phyloP scores from a whole-genome alignment of 2,797 vertebrate species.

The Etheostoma nigrum region DNA sequence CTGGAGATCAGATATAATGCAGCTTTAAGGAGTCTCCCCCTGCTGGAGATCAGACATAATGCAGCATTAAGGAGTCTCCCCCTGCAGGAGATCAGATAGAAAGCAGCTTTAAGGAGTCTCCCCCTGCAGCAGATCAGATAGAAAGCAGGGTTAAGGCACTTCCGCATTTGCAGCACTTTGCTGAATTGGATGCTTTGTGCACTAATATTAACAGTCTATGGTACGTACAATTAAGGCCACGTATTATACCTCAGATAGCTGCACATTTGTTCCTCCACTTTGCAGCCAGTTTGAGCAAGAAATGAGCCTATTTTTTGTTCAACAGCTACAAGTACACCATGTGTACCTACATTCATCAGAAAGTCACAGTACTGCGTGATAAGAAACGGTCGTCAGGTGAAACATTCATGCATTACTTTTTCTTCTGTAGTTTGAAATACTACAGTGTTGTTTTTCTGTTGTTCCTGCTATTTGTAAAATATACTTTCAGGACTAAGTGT shows the following conservation, averaged over 20 bases:
- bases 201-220: too few relatives aligned
- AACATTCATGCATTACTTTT: background rate
- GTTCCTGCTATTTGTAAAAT: conserved; percentile 10
- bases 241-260: conserved; percentile 1
- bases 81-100: too few relatives aligned
- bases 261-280: background rate
- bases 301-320: background rate
- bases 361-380: background rate
- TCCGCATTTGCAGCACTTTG: too few relatives aligned
- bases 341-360: background rate
- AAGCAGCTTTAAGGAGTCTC: too few relatives aligned
- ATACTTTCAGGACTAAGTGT: background rate
- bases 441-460: background rate
- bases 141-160: too few relatives aligned
- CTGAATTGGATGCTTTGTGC: too few relatives aligned
- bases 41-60: too few relatives aligned
- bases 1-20: too few relatives aligned
- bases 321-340: background rate
- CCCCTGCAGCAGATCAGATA: too few relatives aligned
- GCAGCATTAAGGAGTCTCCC: too few relatives aligned
- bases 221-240: background rate
- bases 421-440: background rate
- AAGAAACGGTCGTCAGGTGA: background rate
- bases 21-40: too few relatives aligned
- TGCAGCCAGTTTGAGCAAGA: conserved; percentile 4